These are phyloP conservation scores for Urophycis tenuis DNA, from an alignment of 2,797 vertebrate species.

Conservation along the genomic window DNA sequence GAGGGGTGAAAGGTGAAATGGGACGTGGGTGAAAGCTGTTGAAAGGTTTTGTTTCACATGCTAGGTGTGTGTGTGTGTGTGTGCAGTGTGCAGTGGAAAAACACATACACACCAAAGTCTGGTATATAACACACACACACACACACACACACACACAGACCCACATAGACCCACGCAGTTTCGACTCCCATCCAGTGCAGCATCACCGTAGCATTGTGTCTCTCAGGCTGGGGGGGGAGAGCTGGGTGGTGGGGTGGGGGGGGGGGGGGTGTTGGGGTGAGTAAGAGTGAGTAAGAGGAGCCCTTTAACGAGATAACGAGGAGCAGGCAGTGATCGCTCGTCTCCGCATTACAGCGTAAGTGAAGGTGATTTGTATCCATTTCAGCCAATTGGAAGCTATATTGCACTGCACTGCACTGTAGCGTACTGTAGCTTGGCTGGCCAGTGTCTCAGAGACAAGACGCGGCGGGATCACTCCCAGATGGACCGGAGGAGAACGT, in stretches of 20 bases:
- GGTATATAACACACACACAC: background rate
- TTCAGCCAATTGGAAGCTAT: constrained; percentile 52
- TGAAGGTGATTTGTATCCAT: constrained; percentile 65
- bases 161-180: background rate
- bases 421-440: constrained; percentile 33
- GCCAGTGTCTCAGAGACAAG: constrained; percentile 33
- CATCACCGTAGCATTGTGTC: background rate
- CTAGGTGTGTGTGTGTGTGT: background rate
- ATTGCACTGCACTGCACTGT: constrained; percentile 44
- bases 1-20: too few relatives aligned
- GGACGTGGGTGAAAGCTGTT: too few relatives aligned
- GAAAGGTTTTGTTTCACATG: background rate
- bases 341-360: constrained; percentile 49
- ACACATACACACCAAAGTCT: too few relatives aligned
- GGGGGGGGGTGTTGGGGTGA: too few relatives aligned
- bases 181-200: background rate
- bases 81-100: background rate
- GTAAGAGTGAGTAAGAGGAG: constrained; percentile 52
- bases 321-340: constrained; percentile 49
- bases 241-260: background rate
- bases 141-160: background rate
- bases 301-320: constrained; percentile 59
- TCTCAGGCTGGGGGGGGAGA: background rate
- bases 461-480: constrained; percentile 35
- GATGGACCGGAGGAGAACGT: constrained; percentile 33